Evolutionary conservation across 2,888 invertebrate genomes (phyloP).

Genomic region (Seira ritae): DNA sequence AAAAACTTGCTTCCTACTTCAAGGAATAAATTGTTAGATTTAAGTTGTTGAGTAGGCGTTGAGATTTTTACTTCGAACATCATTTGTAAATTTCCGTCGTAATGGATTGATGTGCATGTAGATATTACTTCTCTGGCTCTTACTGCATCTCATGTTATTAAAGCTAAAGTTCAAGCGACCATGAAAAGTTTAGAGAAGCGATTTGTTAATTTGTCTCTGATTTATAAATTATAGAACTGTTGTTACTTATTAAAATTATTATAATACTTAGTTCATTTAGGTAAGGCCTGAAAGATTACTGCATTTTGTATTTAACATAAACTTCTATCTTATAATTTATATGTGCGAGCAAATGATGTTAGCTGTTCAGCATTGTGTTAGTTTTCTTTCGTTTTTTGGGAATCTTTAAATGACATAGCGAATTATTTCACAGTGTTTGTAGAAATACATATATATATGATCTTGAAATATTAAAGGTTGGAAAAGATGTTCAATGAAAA

Average conservation of each 20-base stretch:
- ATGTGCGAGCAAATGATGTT: background rate
- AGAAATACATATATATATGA: no score
- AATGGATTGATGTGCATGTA: background rate
- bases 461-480: no score
- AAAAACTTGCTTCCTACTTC: no score
- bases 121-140: background rate
- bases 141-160: background rate
- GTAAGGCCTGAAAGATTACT: background rate
- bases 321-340: background rate
- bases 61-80: slow-evolving; percentile 33
- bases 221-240: background rate
- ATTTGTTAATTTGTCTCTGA: background rate
- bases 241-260: background rate
- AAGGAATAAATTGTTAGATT: no score
- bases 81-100: background rate
- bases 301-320: background rate
- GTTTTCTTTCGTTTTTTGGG: no score
- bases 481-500: background rate
- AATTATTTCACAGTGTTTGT: no score
- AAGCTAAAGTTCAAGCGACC: background rate
- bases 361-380: background rate
- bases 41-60: slow-evolving; percentile 74
- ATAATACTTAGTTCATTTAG: background rate
- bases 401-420: no score
- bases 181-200: background rate